These are phyloP conservation scores for Saimiri boliviensis DNA, from an alignment of 2,113 vertebrate genomes.

Conservation along the genomic window DNA sequence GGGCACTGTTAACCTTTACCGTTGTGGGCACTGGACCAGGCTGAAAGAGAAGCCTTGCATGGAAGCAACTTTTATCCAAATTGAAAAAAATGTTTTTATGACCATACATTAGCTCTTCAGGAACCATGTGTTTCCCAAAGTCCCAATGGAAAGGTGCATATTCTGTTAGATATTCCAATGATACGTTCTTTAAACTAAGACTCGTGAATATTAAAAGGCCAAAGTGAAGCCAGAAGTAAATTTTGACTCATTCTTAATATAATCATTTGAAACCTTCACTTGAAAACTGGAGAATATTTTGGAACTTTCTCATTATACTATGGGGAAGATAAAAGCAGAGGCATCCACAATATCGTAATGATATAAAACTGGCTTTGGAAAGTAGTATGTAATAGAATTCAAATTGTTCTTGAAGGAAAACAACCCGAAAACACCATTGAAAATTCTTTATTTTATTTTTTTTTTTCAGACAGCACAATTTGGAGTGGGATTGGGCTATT, in stretches of 20 bases:
- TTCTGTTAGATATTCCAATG: neutral
- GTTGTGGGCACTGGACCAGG: neutral
- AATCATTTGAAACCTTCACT: neutral
- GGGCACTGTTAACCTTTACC: neutral
- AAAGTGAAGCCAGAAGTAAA: neutral
- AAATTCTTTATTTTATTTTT: neutral
- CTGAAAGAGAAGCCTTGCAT: neutral
- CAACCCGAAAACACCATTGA: neutral
- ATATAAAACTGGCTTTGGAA: neutral
- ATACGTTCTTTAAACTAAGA: neutral
- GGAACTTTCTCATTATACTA: neutral
- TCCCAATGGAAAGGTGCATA: neutral
- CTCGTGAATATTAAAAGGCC: neutral
- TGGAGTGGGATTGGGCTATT: neutral
- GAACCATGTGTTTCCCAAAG: neutral
- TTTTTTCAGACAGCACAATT: neutral
- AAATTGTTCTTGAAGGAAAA: conserved; percentile 18
- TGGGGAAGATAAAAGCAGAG: neutral
- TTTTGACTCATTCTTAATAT: neutral
- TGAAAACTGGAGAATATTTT: neutral
- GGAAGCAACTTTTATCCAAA: neutral
- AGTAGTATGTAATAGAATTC: neutral
- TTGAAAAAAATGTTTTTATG: neutral
- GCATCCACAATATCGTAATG: neutral
- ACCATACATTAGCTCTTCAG: neutral